Evolutionary conservation across 2,888 invertebrate genomes (phyloP), one percentile per base, ranked within the genome.

Genomic region (Hirtodrosophila confusa): DNA sequence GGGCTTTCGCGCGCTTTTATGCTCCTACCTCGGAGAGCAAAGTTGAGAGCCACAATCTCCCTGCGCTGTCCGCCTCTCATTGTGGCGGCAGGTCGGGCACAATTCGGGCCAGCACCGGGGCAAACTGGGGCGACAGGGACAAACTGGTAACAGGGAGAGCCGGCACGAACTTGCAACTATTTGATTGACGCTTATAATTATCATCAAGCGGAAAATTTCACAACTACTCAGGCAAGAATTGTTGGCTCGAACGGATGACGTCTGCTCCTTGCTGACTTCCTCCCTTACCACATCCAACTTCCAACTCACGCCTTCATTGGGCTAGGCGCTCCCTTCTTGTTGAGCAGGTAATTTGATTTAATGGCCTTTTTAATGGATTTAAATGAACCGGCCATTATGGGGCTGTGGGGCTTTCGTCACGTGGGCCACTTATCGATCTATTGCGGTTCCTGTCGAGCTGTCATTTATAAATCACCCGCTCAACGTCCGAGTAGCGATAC

Each of bases 141-240:
- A 27, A 27, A 4, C 4, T 4, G 37, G 9, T 45, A 33, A 39
- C 0, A 24, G 10, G 29, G 6, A 17, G 12, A 10, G 12, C 24
- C 66, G 63, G 40, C 83, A 78, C 83, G 72, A 73, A 69, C 65
- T 58, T 53, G 45, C 50, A 45, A 58, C 73, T 60, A 29, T 36
- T 68, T 84, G 74, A 71, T 80, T 86, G 82, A 76, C 77, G 57
- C 50, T 50, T 68, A 53, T 74, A 69, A 84, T 84, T 73, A 84
- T 77, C 66, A 64, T 64, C 44, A 70, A 76, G 69, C 68, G 84
- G 84, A 85, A 85, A 88, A 82, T 88, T 85, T 66, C 84, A 65
- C 60, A 41, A 47, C 31, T 31, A 31, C 6, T 17, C 17, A 17
- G 17, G 27, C 4, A 27, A 27, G 37, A 43, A 47, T 17, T 17